Conservation (phyloP, 2,888 invertebrate genomes). For the Erynnis tages region DNA sequence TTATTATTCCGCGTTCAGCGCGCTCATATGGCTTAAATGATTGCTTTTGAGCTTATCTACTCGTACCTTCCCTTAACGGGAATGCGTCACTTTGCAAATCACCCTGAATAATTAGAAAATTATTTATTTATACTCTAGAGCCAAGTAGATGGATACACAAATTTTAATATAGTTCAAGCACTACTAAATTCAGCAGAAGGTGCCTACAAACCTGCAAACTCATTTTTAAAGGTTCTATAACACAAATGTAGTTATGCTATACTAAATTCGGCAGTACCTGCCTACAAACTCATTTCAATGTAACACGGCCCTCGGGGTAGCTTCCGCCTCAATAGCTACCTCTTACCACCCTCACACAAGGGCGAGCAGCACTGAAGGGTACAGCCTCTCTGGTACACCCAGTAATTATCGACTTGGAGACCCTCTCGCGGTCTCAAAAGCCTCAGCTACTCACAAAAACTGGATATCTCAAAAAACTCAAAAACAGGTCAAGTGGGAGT, state of each 20-base stretch:
- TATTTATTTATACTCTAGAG: too few relatives aligned
- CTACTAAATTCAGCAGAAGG: too few relatives aligned
- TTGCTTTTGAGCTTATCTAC: too few relatives aligned
- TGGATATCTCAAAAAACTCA: neutral
- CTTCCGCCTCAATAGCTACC: slow-evolving; percentile 13
- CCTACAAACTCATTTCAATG: neutral
- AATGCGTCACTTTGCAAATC: too few relatives aligned
- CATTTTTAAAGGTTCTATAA: too few relatives aligned
- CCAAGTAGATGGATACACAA: neutral
- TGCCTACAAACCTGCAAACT: too few relatives aligned
- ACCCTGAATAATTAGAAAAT: too few relatives aligned
- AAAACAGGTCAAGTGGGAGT: too few relatives aligned
- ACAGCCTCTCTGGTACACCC: slow-evolving; percentile 8
- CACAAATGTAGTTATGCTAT: neutral
- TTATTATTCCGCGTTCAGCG: too few relatives aligned
- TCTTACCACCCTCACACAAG: neutral
- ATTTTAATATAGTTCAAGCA: too few relatives aligned
- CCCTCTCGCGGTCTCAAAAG: slow-evolving; percentile 12
- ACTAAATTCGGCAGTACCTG: neutral
- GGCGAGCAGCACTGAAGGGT: neutral
- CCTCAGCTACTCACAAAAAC: slow-evolving; percentile 1
- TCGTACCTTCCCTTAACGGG: too few relatives aligned
- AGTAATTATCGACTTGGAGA: slow-evolving; percentile 16
- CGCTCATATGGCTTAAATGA: too few relatives aligned
- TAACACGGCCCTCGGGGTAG: neutral